Evolutionary conservation across 1,140 invertebrate species (phyloP), one percentile per base, ranked within the genome.

Genomic region (Mylabris phalerata): DNA sequence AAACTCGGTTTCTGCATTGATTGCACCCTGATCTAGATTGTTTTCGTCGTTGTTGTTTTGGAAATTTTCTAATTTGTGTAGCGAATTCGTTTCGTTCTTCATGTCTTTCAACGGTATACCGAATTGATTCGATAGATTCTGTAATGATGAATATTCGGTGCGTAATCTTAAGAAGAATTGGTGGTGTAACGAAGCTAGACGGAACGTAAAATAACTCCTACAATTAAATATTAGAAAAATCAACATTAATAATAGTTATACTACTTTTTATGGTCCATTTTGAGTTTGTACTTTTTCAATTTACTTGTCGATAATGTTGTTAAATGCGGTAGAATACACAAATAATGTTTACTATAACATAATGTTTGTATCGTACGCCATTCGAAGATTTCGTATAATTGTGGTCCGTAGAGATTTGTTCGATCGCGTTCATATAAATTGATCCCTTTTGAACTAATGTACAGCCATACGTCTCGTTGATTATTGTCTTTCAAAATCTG

Each of bases 321-420:
- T 69, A 73, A 71, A 66, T 82, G 79, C 2, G 81, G 79, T 62
- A 83, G 74, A 40, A 89, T 80, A 39, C 86, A 81, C 9, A 89
- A 72, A 42, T 80, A 84, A 49, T 82, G 85, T 68, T 88, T 88
- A 62, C 82, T 86, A 65, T 87, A 88, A 65, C 84, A 87, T 26
- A 89, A 75, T 51, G 84, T 88, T 66, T 87, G 85, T 60, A 89
- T 88, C 56, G 84, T 82, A 63, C 80, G 79, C 87, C 87, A 89
- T 52, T 75, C 72, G 59, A 75, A 75, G 57, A 57, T 66, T 59
- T 72, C 71, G 50, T 70, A 73, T 3, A 73, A 44, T 45, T 70
- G 59, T 26, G 70, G 69, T 10, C 68, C 69, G 51, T 61, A 67
- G 40, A 68, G 4, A n/a, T 42, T 42, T 3, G 65, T 41, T 44